phyloP scores from a whole-genome alignment of 2,113 vertebrate species.

The Marmota monax region DNA sequence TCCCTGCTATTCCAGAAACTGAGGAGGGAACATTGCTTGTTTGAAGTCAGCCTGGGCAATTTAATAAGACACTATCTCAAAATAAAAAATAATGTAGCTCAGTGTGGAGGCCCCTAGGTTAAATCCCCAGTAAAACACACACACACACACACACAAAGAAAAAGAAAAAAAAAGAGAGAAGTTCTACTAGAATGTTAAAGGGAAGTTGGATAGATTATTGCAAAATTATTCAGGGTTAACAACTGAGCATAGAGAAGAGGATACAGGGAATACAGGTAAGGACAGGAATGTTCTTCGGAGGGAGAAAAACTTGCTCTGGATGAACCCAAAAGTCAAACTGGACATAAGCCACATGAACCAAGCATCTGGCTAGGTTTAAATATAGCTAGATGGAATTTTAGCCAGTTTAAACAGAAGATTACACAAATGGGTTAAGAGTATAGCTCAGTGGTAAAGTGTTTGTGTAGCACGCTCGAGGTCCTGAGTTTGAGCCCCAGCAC shows the following conservation, averaged over 20 bases:
- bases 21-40: too few relatives aligned
- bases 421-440: background rate
- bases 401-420: background rate
- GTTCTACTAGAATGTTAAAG: constrained; percentile 81
- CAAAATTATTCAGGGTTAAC: constrained; percentile 54
- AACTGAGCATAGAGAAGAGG: background rate
- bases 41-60: too few relatives aligned
- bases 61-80: too few relatives aligned
- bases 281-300: background rate
- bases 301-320: background rate
- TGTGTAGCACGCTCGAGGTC: background rate
- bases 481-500: background rate
- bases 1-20: too few relatives aligned
- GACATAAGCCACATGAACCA: background rate
- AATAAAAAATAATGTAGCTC: too few relatives aligned
- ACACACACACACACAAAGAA: constrained; percentile 56
- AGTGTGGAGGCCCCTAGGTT: too few relatives aligned
- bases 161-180: constrained; percentile 82
- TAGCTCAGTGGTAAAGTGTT: background rate
- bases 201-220: constrained; percentile 84
- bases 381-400: background rate
- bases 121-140: too few relatives aligned
- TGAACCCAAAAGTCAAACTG: background rate
- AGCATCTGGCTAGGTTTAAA: background rate
- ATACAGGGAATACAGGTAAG: background rate